phyloP scores from a whole-genome alignment of 2,797 vertebrate species.

The Sebastes paucispinis region DNA sequence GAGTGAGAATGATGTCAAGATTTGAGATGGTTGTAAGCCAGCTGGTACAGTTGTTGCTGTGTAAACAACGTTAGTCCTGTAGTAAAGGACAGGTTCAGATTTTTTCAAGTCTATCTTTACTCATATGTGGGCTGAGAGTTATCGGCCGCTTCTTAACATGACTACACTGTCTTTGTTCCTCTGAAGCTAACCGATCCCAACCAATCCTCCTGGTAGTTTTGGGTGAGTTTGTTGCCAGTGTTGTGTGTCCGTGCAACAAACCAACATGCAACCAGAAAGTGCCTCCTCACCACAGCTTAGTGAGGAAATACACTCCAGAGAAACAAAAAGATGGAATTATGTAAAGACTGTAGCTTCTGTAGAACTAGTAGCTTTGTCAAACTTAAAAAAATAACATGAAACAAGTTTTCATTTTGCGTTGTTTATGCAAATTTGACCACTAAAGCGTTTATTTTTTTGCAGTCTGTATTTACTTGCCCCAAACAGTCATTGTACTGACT shows the following conservation, averaged over 20 bases:
- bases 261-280: neutral
- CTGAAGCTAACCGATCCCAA: neutral
- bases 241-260: neutral
- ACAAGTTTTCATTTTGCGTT: neutral
- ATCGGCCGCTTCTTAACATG: neutral
- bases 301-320: neutral
- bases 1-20: constrained; percentile 28
- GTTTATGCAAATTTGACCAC: neutral
- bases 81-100: neutral
- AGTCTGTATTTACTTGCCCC: neutral
- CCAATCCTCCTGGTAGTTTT: neutral
- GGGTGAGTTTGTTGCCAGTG: neutral
- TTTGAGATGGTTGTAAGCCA: constrained; percentile 30
- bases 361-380: neutral
- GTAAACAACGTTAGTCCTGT: constrained; percentile 1
- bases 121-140: neutral
- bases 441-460: neutral
- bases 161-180: neutral
- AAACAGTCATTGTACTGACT: neutral
- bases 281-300: neutral
- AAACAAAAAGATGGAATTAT: neutral
- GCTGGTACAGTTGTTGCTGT: constrained; percentile 14
- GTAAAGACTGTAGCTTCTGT: neutral
- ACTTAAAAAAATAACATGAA: neutral
- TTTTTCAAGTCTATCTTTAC: neutral